Evolutionary conservation across 2,113 vertebrate species (phyloP).

Genomic region (Notarius lentiginosus): DNA sequence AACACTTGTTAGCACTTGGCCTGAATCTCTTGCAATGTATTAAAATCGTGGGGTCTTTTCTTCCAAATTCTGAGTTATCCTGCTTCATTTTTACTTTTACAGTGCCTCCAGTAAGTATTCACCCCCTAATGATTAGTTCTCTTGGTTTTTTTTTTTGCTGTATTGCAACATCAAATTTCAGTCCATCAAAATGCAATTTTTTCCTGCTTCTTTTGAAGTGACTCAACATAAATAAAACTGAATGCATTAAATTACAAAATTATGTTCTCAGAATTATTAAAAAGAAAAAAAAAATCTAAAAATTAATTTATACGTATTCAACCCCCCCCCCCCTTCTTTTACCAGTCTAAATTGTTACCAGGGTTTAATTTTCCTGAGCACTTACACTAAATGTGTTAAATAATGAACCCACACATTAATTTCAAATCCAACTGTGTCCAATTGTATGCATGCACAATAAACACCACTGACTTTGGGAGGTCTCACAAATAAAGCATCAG

Average conservation of each 20-base stretch:
- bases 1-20: constrained; percentile 48
- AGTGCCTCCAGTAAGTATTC: background rate
- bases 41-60: constrained; percentile 2
- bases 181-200: too few species aligned
- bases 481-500: background rate
- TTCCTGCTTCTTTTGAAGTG: background rate
- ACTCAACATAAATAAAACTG: too few species aligned
- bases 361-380: background rate
- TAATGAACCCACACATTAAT: background rate
- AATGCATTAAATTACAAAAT: too few species aligned
- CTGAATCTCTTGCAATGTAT: constrained; percentile 25
- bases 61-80: background rate
- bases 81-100: background rate
- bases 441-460: background rate
- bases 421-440: background rate
- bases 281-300: too few species aligned
- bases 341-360: background rate
- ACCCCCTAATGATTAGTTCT: background rate
- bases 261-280: too few species aligned
- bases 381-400: background rate
- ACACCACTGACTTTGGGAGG: background rate
- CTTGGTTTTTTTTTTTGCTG: background rate
- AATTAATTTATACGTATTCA: background rate
- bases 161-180: background rate
- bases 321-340: background rate